Evolutionary conservation across 2,888 invertebrate species (phyloP), one percentile per base, ranked within the genome.

Genomic region (Scaptomyza flava): DNA sequence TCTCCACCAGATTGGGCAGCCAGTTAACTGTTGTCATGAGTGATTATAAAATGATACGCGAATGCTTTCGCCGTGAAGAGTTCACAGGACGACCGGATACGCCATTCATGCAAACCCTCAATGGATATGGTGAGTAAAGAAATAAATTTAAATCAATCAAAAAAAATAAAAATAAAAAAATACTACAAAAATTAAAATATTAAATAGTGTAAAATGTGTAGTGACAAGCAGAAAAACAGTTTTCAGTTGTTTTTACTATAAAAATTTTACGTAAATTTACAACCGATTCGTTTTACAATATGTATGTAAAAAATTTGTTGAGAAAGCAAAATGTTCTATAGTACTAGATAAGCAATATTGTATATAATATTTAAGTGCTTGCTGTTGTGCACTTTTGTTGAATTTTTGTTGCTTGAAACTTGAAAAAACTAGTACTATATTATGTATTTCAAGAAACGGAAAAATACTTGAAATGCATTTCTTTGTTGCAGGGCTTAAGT

Each of bases 1-100:
- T 97, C 93, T 96, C 96, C 61, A 94, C 96, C 8, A 93, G 95
- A 43, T 94, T 98, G 52, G 98, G 98, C 61, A 95, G 94, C 79
- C 96, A 97, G 90, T 93, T 97, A 68, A 95, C 96, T 9, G 95
- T 98, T 56, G 96, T 98, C 61, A 93, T 98, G 83, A 96, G 96
- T 93, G 97, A 98, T 93, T 96, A 97, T 92, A 95, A 95, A 90
- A 93, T 96, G 90, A 97, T 98, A 87, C 93, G 97, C 71, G 96
- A 97, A 90, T 95, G 96, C 31, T 97, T 98, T 91, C 94, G 96
- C 14, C 94, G 95, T 54, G 97, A 97, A 89, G 97, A 96, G 89
- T 97, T 98, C 92, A 96, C 96, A 77, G 97, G 96, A 62, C 94
- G 98, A 61, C 98, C 98, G 64, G 95, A 94, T 89, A 96, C 96